phyloP scores from a whole-genome alignment of 1,140 invertebrate genomes.

The Procambarus virginalis region DNA sequence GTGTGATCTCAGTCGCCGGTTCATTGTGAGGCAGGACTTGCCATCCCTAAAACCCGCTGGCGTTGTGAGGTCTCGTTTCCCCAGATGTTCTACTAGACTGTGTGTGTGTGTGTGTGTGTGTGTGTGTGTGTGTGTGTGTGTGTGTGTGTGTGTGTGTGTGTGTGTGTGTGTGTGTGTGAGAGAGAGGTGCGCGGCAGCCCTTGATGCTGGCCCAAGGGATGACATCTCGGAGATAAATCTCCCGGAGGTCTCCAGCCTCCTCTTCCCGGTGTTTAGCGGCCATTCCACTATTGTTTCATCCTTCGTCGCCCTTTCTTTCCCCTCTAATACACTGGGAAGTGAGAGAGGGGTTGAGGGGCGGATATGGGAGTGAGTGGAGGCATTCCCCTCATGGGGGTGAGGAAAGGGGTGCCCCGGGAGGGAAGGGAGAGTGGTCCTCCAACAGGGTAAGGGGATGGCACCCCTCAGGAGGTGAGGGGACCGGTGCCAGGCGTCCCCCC shows the following conservation, averaged over 20 bases:
- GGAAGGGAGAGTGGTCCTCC: neutral
- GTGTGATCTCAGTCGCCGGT: too few species aligned
- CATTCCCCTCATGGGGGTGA: neutral
- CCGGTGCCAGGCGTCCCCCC: too few species aligned
- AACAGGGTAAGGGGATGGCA: too few species aligned
- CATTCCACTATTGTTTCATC: constrained; percentile 29
- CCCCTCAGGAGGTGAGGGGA: too few species aligned
- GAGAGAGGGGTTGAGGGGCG: neutral
- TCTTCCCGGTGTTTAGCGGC: constrained; percentile 22
- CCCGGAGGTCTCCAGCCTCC: neutral
- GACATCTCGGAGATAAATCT: neutral
- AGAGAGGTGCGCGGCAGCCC: neutral
- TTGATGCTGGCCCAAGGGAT: neutral
- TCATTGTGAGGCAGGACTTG: too few species aligned
- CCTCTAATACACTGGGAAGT: neutral
- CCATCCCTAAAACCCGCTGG: too few species aligned
- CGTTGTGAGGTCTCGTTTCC: too few species aligned
- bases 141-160: too few species aligned
- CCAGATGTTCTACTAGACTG: too few species aligned
- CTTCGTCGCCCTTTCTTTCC: constrained; percentile 16
- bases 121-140: too few species aligned
- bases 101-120: too few species aligned
- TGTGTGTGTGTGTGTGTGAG: too few species aligned
- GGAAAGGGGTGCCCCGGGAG: neutral
- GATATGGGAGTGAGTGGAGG: neutral